phyloP scores from a whole-genome alignment of 2,797 vertebrate genomes.

The Ptychadena robeensis region DNA sequence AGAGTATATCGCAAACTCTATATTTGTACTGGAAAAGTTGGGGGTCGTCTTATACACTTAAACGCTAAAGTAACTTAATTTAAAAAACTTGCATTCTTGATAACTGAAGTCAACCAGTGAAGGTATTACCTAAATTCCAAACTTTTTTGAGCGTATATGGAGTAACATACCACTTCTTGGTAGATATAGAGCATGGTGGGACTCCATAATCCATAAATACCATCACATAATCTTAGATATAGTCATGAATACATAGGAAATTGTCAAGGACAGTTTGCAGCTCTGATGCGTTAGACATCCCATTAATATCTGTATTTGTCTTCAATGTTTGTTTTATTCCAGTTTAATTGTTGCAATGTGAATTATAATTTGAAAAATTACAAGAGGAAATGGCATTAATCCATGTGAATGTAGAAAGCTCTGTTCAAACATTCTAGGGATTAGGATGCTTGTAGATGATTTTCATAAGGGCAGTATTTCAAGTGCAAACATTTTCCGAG shows the following conservation, averaged over 20 bases:
- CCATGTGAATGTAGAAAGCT: conserved; percentile 44
- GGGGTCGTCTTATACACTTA: too few species aligned
- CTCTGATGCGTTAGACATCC: conserved; percentile 22
- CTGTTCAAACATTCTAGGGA: conserved; percentile 57
- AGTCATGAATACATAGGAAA: background rate
- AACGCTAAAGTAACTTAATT: too few species aligned
- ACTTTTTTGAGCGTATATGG: background rate
- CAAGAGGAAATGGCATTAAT: conserved; percentile 60
- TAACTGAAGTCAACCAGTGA: background rate
- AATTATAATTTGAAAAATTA: conserved; percentile 58
- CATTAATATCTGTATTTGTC: conserved; percentile 50
- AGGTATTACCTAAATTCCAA: too few species aligned
- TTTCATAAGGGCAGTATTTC: conserved; percentile 44
- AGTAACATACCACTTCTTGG: background rate
- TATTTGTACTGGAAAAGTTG: too few species aligned
- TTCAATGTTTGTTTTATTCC: conserved; percentile 46
- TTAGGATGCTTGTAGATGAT: conserved; percentile 39
- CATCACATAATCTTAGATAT: background rate
- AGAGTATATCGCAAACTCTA: too few species aligned
- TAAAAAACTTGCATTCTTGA: too few species aligned
- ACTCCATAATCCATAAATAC: background rate
- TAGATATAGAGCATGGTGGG: background rate
- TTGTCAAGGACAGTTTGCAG: background rate
- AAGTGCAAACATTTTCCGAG: conserved; percentile 29
- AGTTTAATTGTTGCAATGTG: conserved; percentile 58